A percentile compares a stretch with the other conserved stretches of the same genome.
These are phyloP conservation scores for Cephus rjabovi DNA, from an alignment of 2,888 invertebrate genomes.

Conservation along the genomic window DNA sequence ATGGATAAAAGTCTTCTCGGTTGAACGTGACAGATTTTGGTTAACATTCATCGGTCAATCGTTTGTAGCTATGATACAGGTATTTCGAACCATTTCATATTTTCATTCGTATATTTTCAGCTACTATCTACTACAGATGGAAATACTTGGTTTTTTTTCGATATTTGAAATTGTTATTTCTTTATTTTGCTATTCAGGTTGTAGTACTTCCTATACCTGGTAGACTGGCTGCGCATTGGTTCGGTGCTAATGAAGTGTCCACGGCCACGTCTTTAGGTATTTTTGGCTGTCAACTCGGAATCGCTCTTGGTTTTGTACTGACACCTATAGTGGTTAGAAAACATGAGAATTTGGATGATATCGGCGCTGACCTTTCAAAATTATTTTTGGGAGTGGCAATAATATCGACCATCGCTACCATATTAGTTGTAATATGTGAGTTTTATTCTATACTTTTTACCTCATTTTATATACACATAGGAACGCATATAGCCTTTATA, in stretches of 20 bases:
- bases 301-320: constrained; percentile 77
- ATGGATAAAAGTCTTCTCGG: constrained; percentile 74
- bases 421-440: constrained; percentile 69
- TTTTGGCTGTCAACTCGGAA: constrained; percentile 80
- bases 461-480: neutral
- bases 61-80: constrained; percentile 63
- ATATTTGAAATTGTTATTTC: constrained; percentile 39
- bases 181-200: constrained; percentile 67
- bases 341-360: constrained; percentile 64
- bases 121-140: no score
- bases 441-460: constrained; percentile 8
- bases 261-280: constrained; percentile 80
- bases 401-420: constrained; percentile 70
- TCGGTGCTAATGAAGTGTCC: constrained; percentile 72
- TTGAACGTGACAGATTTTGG: constrained; percentile 72
- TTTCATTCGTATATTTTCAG: no score
- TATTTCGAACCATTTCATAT: constrained; percentile 10
- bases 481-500: neutral
- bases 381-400: constrained; percentile 55
- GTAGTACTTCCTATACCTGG: constrained; percentile 77
- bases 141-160: no score
- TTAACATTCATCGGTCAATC: constrained; percentile 74
- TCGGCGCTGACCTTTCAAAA: constrained; percentile 63
- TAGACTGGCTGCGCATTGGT: constrained; percentile 78
- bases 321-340: constrained; percentile 72